Evolutionary conservation across 2,888 invertebrate species (phyloP), one percentile per base, ranked within the genome.

Genomic region (Ophioninae sp.): DNA sequence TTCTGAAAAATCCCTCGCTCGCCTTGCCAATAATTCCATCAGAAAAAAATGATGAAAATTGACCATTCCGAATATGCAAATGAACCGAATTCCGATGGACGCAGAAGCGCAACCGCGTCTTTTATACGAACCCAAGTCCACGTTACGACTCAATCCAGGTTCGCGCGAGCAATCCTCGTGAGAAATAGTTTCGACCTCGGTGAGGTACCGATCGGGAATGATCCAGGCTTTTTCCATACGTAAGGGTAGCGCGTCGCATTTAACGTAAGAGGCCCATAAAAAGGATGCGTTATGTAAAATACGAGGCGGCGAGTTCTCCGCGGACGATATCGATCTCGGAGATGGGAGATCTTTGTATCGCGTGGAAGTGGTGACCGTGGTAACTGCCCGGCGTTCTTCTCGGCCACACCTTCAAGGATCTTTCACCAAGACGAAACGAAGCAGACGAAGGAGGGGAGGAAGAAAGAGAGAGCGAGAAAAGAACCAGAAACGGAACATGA

Each of bases 121-220:
- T 41, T n/a, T 58, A n/a, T n/a, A 2, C 83, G 44, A 73, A 67
- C 30, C 87, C 87, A 87, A 85, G 85, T 89, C 84, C 86, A 86
- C 89, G 84, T 91, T 91, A 91, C 90, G 89, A 89, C 91, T 91
- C 90, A 91, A 91, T 91, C 89, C 88, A 79, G 85, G 77, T 89
- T 89, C 88, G 81, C 84, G 73, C 84, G 81, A 86, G 76, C 78
- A 65, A 69, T 13, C 23, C 23, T n/a, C 39, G 10, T 13, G 22
- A 44, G 61, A 61, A 74, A 79, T 82, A 37, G 20, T 58, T 56
- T 7, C 56, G 69, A 41, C 63, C 37, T 30, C 44, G 64, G 30
- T n/a, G 37, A 58, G 69, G 63, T 22, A 10, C 51, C 30, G 22
- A 59, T 58, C 20, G 20, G 44, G 78, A 44, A 65, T 79, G 58